Percentiles rank a stretch among this genome's conserved stretches.
Conservation (phyloP, 1,140 invertebrate genomes). For the Oncopodura yosiiana region DNA sequence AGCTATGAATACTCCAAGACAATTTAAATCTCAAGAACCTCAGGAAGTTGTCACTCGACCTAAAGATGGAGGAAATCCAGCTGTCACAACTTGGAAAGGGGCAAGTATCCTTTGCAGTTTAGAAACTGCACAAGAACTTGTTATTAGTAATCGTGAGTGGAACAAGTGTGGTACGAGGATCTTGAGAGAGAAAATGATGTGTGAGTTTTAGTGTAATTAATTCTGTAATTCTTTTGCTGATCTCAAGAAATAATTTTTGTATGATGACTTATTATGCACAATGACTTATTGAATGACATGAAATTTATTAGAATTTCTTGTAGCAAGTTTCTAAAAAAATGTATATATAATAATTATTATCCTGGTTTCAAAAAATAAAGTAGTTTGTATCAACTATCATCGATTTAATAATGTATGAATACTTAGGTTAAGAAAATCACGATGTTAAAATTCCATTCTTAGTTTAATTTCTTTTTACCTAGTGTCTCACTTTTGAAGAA, state of each 20-base stretch:
- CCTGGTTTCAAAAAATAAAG: too few species aligned
- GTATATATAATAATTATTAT: too few species aligned
- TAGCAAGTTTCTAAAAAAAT: too few species aligned
- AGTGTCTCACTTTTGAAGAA: too few species aligned
- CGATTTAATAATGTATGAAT: too few species aligned
- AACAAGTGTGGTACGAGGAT: slow-evolving; percentile 70
- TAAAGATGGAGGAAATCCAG: slow-evolving; percentile 84
- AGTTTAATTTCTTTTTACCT: too few species aligned
- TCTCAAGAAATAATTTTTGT: not conserved
- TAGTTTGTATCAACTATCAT: too few species aligned
- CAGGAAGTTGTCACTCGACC: slow-evolving; percentile 69
- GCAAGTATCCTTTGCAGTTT: slow-evolving; percentile 83
- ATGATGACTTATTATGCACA: too few species aligned
- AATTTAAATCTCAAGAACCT: slow-evolving; percentile 61
- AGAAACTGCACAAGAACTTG: slow-evolving; percentile 85
- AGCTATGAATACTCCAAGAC: slow-evolving; percentile 67
- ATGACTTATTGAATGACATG: too few species aligned
- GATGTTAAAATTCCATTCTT: too few species aligned
- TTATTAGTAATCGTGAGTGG: slow-evolving; percentile 82
- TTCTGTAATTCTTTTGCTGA: not conserved
- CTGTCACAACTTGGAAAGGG: slow-evolving; percentile 85
- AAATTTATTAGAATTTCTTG: too few species aligned
- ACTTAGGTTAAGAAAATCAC: too few species aligned
- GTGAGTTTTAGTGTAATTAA: slow-evolving; percentile 42
- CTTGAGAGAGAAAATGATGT: slow-evolving; percentile 62